phyloP scores from a whole-genome alignment of 2,888 invertebrate species.

The Monochamus alternatus region DNA sequence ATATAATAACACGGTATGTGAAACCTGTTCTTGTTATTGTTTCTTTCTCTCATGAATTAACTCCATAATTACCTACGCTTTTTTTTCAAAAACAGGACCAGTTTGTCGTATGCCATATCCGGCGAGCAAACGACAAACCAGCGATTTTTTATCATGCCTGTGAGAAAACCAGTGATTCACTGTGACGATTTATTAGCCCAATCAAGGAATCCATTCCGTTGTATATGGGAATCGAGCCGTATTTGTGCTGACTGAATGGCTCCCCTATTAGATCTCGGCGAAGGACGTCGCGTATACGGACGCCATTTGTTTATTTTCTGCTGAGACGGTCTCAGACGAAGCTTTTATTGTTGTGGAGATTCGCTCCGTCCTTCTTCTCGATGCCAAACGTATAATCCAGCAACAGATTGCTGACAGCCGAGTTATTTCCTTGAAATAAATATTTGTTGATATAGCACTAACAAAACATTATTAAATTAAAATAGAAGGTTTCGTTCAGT shows the following conservation, averaged over 20 bases:
- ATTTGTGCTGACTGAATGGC: slow-evolving; percentile 7
- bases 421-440: neutral
- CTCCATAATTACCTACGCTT: neutral
- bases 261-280: slow-evolving; percentile 5
- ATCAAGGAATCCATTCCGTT: slow-evolving; percentile 7
- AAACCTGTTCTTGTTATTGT: no score
- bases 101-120: neutral
- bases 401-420: neutral
- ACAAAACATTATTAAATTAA: no score
- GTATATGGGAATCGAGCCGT: slow-evolving; percentile 8
- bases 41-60: no score
- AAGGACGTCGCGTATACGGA: slow-evolving; percentile 11
- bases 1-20: no score
- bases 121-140: neutral
- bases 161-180: neutral
- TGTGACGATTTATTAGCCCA: slow-evolving; percentile 1
- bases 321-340: neutral
- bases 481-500: no score
- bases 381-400: neutral
- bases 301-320: slow-evolving; percentile 6
- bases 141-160: neutral
- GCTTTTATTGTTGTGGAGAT: neutral
- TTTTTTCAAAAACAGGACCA: neutral
- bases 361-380: neutral
- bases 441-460: neutral